These are phyloP conservation scores for Coelopa pilipes DNA, from an alignment of 2,888 invertebrate genomes.

Conservation along the genomic window DNA sequence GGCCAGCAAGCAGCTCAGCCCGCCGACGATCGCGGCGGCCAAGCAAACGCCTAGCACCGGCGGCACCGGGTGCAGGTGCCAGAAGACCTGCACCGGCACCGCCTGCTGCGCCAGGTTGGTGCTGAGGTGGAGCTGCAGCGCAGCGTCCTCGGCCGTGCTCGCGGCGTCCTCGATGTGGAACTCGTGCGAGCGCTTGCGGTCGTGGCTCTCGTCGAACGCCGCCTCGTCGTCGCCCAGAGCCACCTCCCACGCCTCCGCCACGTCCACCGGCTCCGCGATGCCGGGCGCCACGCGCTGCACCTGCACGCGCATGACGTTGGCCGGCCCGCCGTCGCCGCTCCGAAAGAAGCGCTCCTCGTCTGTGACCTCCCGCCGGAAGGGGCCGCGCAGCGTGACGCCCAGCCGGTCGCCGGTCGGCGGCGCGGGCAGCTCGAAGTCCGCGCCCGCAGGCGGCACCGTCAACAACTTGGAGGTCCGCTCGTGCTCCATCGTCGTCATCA, in stretches of 20 bases:
- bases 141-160: background rate
- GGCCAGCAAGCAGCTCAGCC: conserved; percentile 32
- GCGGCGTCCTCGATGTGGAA: background rate
- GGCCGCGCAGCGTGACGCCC: background rate
- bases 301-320: background rate
- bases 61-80: conserved; percentile 31
- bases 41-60: conserved; percentile 21
- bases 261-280: conserved; percentile 6
- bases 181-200: background rate
- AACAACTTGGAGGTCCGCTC: background rate
- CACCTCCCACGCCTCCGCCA: conserved; percentile 30
- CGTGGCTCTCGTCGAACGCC: no score
- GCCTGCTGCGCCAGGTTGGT: background rate
- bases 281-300: background rate
- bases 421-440: background rate
- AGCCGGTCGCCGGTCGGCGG: background rate
- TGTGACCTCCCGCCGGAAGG: background rate
- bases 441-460: background rate
- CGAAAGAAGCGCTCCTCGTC: background rate
- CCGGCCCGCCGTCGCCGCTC: background rate
- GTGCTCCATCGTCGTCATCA: background rate
- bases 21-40: conserved; percentile 26
- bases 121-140: background rate
- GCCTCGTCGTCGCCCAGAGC: no score
- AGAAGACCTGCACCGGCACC: conserved; percentile 40